Evolutionary conservation across 2,797 vertebrate species (phyloP), one percentile per base, ranked within the genome.

Genomic region (Podarcis lilfordi): DNA sequence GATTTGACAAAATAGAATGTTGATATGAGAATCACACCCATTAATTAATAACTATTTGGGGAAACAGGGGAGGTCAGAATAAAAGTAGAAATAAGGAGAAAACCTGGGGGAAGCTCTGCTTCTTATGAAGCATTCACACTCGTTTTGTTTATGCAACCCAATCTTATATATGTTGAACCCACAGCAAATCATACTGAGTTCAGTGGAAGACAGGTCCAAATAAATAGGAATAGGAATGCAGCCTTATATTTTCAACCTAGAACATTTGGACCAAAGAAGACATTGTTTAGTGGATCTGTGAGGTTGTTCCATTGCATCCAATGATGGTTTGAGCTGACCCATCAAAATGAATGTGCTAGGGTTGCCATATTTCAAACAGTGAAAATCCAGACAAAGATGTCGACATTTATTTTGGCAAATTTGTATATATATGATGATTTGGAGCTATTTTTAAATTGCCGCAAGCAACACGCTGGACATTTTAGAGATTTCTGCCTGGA

Each of bases 1-100:
- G 86, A 81, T 0, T 55, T 61, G 86, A 6, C 85, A 82, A 75
- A 86, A 91, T 25, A 84, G 84, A 19, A 25, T 45, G 29, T 32
- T 78, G 40, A 69, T 68, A 29, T 50, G 61, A 79, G n/a, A 50
- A 32, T 86, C 25, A 25, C 40, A 45, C n/a, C 27, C 23, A 68
- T 68, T 13, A 68, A 78, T 85, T 76, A 61, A 66, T n/a, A 55
- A 21, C 74, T 59, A 64, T 45, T 85, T 64, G 17, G 21, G n/a
- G 40, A n/a, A 59, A 15, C 35, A 15, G 11, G 68, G 23, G 40
- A 35, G 68, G 40, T 3, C 40, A 78, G 29, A 82, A 50, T 37
- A n/a, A 32, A 45, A 25, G 40, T 43, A 72, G 19, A 7, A 76
- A 76, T 40, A 21, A 21, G 50, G 21, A 8, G 5, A 21, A 37